Evolutionary conservation across 2,113 vertebrate genomes (phyloP).

Genomic region (Thamnophis sirtalis): DNA sequence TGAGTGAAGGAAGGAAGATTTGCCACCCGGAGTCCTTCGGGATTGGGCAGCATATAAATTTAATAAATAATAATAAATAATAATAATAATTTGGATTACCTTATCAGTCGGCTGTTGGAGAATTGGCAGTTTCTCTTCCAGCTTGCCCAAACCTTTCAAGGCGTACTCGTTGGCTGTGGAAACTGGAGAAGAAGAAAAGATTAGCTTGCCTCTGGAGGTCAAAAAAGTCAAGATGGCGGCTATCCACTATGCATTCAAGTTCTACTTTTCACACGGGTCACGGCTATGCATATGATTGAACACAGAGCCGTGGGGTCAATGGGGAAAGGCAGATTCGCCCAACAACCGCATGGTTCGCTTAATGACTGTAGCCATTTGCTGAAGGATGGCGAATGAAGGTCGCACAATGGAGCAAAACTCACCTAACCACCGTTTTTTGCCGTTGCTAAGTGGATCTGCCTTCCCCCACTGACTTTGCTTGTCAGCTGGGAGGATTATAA

Average conservation of each 20-base stretch:
- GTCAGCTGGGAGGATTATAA: neutral
- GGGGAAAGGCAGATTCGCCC: no score
- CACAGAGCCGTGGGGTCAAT: rapidly evolving
- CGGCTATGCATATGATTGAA: neutral
- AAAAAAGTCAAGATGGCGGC: neutral
- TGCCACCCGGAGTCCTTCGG: no score
- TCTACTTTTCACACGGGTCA: neutral
- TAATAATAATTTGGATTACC: constrained; percentile 73
- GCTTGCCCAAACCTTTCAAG: constrained; percentile 81
- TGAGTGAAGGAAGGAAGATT: neutral
- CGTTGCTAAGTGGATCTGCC: neutral
- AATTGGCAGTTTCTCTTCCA: constrained; percentile 84
- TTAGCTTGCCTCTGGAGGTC: neutral
- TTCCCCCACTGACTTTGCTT: neutral
- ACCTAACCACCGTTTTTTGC: neutral
- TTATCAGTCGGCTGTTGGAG: constrained; percentile 82
- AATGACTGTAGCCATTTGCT: no score
- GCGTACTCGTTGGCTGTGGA: constrained; percentile 79
- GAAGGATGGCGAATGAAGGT: neutral
- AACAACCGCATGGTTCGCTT: no score
- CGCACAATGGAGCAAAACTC: neutral
- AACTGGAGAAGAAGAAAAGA: constrained; percentile 63
- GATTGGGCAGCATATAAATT: no score
- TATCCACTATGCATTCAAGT: neutral
- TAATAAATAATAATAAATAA: no score